phyloP scores from a whole-genome alignment of 1,140 invertebrate species.

The Aricia agestis region DNA sequence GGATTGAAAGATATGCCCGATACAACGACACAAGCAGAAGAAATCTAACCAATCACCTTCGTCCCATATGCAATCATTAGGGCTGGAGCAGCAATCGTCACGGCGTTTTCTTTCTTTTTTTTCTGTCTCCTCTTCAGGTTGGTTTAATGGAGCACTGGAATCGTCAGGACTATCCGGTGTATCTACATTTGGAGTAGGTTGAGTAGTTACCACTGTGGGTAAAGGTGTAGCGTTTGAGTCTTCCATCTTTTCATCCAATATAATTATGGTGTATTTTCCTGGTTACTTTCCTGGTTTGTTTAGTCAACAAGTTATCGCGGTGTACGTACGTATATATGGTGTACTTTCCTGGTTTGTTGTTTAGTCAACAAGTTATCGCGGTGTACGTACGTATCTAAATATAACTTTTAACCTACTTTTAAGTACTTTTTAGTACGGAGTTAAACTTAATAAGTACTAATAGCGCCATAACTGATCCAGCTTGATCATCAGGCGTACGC shows the following conservation, averaged over 20 bases:
- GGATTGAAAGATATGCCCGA: not conserved
- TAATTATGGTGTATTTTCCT: no score
- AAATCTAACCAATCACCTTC: slow-evolving; percentile 9
- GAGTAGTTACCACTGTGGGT: slow-evolving; percentile 4
- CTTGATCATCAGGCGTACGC: no score
- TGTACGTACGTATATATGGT: no score
- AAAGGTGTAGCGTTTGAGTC: not conserved
- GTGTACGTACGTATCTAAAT: not conserved
- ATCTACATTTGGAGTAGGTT: not conserved
- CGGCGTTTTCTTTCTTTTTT: not conserved
- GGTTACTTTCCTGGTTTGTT: no score
- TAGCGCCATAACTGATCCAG: not conserved
- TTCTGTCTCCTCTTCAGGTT: not conserved
- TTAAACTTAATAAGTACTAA: not conserved
- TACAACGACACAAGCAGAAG: slow-evolving; percentile 11
- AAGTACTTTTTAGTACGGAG: not conserved
- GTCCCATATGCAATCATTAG: not conserved
- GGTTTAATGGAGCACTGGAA: not conserved
- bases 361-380: no score
- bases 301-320: no score
- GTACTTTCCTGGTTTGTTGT: no score
- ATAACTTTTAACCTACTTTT: not conserved
- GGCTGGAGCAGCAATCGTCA: not conserved
- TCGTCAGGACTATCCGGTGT: not conserved
- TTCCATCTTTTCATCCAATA: not conserved